These are phyloP conservation scores for Sceloporus undulatus DNA, from an alignment of 2,113 vertebrate genomes.

Conservation along the genomic window DNA sequence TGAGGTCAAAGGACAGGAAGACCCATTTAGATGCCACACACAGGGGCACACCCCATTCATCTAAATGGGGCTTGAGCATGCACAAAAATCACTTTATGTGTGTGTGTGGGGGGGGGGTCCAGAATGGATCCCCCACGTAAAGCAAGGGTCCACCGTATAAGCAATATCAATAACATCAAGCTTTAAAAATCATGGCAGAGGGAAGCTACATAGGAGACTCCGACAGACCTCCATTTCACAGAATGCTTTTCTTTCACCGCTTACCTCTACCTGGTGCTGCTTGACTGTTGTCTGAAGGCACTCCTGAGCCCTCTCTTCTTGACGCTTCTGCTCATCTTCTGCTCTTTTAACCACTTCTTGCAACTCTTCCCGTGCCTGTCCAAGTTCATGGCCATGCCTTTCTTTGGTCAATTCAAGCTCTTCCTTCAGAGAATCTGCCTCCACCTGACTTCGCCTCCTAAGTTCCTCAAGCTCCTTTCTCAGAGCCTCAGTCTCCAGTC, in stretches of 20 bases:
- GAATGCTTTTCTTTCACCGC: background rate
- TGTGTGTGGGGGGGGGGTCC: no score
- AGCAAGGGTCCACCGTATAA: no score
- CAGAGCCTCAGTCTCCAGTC: background rate
- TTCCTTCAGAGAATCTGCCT: conserved; percentile 24
- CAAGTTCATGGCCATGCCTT: conserved; percentile 45
- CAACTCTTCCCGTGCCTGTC: conserved; percentile 51
- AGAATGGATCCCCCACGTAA: no score
- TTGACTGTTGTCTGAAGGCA: conserved; percentile 52
- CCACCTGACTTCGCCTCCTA: conserved; percentile 10
- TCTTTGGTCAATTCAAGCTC: conserved; percentile 39
- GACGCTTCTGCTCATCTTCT: conserved; percentile 51
- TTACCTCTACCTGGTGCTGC: conserved; percentile 69
- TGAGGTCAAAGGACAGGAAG: no score
- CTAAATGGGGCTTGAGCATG: no score
- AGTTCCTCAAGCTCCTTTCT: conserved; percentile 20
- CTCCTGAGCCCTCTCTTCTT: conserved; percentile 61
- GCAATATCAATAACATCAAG: no score
- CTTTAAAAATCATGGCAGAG: no score
- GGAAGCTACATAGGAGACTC: no score
- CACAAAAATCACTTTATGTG: no score
- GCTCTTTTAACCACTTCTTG: conserved; percentile 52
- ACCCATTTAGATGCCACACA: no score
- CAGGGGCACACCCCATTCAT: no score
- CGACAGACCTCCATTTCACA: background rate